phyloP scores from a whole-genome alignment of 2,113 vertebrate genomes.

The Drymodes brunneopygia region DNA sequence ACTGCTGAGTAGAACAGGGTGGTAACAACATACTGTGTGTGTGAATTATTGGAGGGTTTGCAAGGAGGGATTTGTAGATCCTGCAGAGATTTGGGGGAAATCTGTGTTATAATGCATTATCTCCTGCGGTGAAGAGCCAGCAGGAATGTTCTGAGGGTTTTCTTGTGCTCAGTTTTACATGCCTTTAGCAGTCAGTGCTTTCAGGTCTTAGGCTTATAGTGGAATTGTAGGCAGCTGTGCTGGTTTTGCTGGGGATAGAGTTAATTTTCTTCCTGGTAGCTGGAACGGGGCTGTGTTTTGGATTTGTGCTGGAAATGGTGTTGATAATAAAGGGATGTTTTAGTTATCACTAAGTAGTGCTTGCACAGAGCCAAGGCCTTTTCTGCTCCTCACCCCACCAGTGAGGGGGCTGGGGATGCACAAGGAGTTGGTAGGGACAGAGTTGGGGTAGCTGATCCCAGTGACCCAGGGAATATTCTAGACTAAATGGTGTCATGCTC shows the following conservation, averaged over 20 bases:
- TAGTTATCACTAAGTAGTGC: not conserved
- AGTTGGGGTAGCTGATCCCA: not conserved
- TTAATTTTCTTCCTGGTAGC: not conserved
- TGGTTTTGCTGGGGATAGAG: not conserved
- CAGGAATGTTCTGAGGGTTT: slow-evolving; percentile 16
- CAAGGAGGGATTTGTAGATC: slow-evolving; percentile 31
- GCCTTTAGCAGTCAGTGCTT: not conserved
- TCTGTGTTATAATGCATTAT: slow-evolving; percentile 29
- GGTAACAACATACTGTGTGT: not conserved
- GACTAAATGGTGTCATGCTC: too few species aligned
- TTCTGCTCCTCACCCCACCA: not conserved
- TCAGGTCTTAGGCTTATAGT: not conserved
- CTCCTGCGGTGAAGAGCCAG: slow-evolving; percentile 21
- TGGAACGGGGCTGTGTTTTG: not conserved
- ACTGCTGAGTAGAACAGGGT: not conserved
- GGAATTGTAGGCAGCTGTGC: slow-evolving; percentile 13
- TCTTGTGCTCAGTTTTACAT: not conserved
- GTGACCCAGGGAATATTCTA: not conserved
- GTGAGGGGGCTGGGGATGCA: too few species aligned
- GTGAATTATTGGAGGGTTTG: not conserved
- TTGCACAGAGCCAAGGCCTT: not conserved
- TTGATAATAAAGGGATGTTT: not conserved
- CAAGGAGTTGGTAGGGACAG: not conserved
- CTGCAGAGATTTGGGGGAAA: slow-evolving; percentile 17
- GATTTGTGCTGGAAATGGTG: not conserved